Base-by-base conservation (phyloP, 2,888 invertebrate species). In the Epinotia bilunana region DNA sequence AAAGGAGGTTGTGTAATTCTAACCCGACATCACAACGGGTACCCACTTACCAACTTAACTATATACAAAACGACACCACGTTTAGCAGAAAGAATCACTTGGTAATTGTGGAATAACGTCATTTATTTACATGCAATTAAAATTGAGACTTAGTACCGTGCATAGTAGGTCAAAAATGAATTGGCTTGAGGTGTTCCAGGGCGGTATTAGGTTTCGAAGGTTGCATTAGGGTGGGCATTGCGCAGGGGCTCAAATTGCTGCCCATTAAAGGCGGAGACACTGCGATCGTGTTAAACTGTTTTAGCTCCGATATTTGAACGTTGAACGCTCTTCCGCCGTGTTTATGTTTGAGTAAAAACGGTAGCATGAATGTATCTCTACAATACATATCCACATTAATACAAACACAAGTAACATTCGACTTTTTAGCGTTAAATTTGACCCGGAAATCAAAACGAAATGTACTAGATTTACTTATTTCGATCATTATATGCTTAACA, bases 211-310 rank as follows among this genome's bases (percentile, higher is more conserved):
- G 74, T 71, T 74, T 58, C 55, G 70, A 74, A 71, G 74, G 64
- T 74, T 74, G 74, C 74, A 74, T 74, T 74, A 71, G 74, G 74
- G 74, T 71, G 74, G 64, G 64, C 74, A 65, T 46, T 74, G 49
- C 20, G 53, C 60, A 63, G 74, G 73, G 70, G 74, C 70, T 74
- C 74, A 53, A 65, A 71, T 74, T 74, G 74, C 74, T 74, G 58
- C 49, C 74, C 74, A 74, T 74, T 74, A 74, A 63, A 60, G 60
- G 74, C 5, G 69, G 57, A 63, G 74, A 74, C 74, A 74, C 69
- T 74, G 73, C 13, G 74, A n/a, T 46, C 28, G 64, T 73, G 65
- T 60, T 60, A 73, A 53, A 58, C 58, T 58, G 57, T 63, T 74
- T 62, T 53, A 33, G 61, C 60, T 28, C 11, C 70, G 61, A 62